Evolutionary conservation across 2,797 vertebrate species (phyloP).

Genomic region (Cirrhinus molitorella): DNA sequence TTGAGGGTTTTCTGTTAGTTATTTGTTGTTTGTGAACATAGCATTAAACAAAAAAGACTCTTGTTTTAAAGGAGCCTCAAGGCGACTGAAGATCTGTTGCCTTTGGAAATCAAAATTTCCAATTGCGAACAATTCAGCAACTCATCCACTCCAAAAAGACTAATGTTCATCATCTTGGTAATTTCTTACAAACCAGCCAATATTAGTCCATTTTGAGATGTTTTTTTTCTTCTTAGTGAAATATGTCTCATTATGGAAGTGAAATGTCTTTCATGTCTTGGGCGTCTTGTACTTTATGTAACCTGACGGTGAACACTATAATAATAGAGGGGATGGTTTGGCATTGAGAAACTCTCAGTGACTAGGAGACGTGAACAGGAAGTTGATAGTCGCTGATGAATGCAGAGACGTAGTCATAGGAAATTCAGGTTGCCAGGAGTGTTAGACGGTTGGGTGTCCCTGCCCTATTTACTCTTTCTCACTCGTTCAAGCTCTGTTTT

Average conservation of each 20-base stretch:
- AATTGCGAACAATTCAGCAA: neutral
- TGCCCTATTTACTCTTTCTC: constrained; percentile 20
- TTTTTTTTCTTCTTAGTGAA: neutral
- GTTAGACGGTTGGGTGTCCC: constrained; percentile 4
- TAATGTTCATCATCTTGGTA: neutral
- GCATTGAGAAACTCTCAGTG: constrained; percentile 20
- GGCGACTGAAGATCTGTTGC: too few relatives aligned
- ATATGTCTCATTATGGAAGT: neutral
- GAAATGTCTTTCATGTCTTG: neutral
- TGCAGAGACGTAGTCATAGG: constrained; percentile 6
- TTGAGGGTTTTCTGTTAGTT: constrained; percentile 6
- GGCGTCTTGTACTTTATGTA: neutral
- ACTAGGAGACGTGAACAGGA: constrained; percentile 48
- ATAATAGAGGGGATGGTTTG: neutral
- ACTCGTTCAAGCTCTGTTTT: neutral
- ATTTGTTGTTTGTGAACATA: constrained; percentile 4
- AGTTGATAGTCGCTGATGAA: constrained; percentile 47
- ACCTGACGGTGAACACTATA: neutral
- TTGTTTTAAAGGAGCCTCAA: neutral
- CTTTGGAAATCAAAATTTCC: too few relatives aligned
- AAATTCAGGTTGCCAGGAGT: constrained; percentile 24
- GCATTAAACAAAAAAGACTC: neutral
- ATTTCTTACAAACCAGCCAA: neutral
- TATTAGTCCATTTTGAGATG: neutral
- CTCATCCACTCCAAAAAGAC: neutral